Evolutionary conservation across 23 tunicate species (phyloP), one percentile per base, ranked within the genome.

Genomic region (Phallusia fumigata): DNA sequence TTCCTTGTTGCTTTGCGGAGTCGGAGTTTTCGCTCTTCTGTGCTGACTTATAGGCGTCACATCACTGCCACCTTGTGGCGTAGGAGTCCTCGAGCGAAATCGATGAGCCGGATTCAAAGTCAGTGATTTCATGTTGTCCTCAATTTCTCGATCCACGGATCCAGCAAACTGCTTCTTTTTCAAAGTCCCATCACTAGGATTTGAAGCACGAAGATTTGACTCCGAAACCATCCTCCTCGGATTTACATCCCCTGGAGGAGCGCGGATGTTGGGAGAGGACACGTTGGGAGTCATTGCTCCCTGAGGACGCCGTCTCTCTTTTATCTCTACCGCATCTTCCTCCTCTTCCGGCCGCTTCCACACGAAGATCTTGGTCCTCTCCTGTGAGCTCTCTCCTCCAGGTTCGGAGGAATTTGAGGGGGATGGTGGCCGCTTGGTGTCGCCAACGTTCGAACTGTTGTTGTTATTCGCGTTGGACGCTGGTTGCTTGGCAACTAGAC

Each of bases 1-100:
- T 58, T 76, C 81, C 28, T 84, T 84, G 53, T 84, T 84, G 31
- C 58, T 53, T 3, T 34, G 8, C 19, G 87, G 87, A 45, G 86
- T 83, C 1, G 86, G 86, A 30, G 87, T 84, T 33, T 84, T 84
- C 32, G 87, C 52, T 18, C 87, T 31, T 18, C 86, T 36, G 31
- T 74, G 86, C 45, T 83, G 86, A 22, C 51, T 35, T 52, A 36
- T 18, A 3, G 83, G 26, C 6, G 16, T 5, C 12, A 30, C 19
- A 18, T 80, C 51, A 32, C 1, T 52, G 1, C 35, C 32, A 0
- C 3, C 45, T 53, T 80, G 83, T 32, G 74, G 73, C 0, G 73
- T 53, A 19, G 87, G 87, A 34, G 87, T 84, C 65, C 53, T 36
- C 2, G 87, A 84, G 32, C 87, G 87, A 36, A 33, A 76, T 32